Evolutionary conservation across 2,797 vertebrate species (phyloP).

Genomic region (Pipistrellus pygmaeus): DNA sequence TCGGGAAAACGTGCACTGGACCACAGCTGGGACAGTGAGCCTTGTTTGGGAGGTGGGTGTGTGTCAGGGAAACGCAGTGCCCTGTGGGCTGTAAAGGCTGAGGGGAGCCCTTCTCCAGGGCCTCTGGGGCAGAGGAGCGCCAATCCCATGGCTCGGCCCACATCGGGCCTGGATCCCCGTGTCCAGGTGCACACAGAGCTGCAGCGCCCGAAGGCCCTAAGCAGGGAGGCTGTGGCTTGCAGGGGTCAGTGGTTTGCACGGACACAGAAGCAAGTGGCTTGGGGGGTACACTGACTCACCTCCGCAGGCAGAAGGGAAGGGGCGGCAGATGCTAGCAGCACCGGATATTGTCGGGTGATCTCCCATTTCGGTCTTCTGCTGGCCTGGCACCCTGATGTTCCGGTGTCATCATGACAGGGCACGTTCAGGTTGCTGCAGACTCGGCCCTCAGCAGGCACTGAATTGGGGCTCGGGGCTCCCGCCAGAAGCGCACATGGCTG

Average conservation of each 20-base stretch:
- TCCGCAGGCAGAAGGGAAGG: not conserved
- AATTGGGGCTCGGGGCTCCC: not conserved
- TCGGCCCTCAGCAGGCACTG: not conserved
- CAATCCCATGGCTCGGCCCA: too few relatives aligned
- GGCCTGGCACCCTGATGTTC: not conserved
- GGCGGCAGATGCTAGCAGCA: not conserved
- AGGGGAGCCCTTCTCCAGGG: not conserved
- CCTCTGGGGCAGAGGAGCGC: accelerated
- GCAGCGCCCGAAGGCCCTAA: not conserved
- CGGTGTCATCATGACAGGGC: not conserved
- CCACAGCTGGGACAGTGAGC: not conserved
- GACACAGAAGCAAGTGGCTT: not conserved
- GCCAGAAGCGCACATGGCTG: not conserved
- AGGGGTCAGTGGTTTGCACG: not conserved
- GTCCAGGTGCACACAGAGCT: not conserved
- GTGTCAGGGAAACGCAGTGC: not conserved
- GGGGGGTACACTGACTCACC: too few relatives aligned
- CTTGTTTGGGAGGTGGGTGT: not conserved
- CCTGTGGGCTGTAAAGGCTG: not conserved
- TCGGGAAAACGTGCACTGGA: not conserved
- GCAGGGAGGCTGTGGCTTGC: too few relatives aligned
- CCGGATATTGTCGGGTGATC: not conserved
- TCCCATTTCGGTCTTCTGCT: not conserved
- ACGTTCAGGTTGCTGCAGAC: not conserved
- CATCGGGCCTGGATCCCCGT: not conserved